A percentile compares a stretch with the other conserved stretches of the same genome.
Conservation (phyloP, 2,113 vertebrate genomes). For the Osmerus mordax region DNA sequence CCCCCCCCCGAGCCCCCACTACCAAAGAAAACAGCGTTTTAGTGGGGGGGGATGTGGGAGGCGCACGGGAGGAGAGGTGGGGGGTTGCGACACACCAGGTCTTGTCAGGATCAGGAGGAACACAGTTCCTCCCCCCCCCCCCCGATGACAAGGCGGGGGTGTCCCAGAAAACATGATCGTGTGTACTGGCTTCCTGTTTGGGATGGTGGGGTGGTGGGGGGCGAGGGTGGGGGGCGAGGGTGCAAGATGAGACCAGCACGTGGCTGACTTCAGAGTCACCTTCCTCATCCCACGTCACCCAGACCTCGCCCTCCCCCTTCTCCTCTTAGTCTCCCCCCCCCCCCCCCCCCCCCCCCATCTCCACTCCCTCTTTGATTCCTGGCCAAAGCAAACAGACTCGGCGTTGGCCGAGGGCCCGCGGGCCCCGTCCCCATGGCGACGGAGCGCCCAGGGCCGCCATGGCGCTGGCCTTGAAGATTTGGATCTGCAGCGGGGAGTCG, state of each 20-base stretch:
- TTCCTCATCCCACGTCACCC: conserved; percentile 48
- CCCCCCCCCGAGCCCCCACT: not conserved
- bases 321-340: not conserved
- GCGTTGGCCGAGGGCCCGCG: conserved; percentile 52
- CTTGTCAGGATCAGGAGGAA: conserved; percentile 56
- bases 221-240: too few species aligned
- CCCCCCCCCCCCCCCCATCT: conserved; percentile 14
- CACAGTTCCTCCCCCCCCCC: conserved; percentile 32
- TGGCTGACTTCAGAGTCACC: conserved; percentile 49
- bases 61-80: conserved; percentile 11
- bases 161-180: conserved; percentile 47
- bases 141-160: conserved; percentile 60
- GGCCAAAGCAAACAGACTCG: conserved; percentile 77
- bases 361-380: conserved; percentile 67
- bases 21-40: conserved; percentile 49
- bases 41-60: not conserved
- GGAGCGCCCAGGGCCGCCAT: conserved; percentile 39
- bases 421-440: conserved; percentile 67
- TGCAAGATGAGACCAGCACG: too few species aligned
- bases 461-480: conserved; percentile 71
- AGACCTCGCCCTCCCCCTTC: conserved; percentile 43
- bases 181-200: conserved; percentile 52
- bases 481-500: conserved; percentile 65
- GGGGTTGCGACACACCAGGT: conserved; percentile 47
- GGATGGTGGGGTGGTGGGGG: too few species aligned